These are phyloP conservation scores for Phyllotreta striolata DNA, from an alignment of 2,888 invertebrate species.

Conservation along the genomic window DNA sequence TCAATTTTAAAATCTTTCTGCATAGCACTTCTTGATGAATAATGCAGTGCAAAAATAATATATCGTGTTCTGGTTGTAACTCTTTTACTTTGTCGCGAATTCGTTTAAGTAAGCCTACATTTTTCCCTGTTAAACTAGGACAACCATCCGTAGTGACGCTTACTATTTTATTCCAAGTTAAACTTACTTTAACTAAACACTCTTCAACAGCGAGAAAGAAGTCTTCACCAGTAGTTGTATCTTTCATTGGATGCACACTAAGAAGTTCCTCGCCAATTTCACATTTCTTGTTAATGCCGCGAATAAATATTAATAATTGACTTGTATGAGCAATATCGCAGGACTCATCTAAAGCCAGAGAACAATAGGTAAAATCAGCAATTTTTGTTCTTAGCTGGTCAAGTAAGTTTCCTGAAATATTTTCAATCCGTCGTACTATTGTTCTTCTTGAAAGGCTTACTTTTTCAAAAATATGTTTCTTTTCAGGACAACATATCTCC, in stretches of 20 bases:
- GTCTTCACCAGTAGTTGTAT: slow-evolving; percentile 5
- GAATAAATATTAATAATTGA: slow-evolving; percentile 4
- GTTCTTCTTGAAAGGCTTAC: slow-evolving; percentile 8
- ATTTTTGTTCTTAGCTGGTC: too few relatives aligned
- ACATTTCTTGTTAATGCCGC: slow-evolving; percentile 4
- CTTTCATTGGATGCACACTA: slow-evolving; percentile 7
- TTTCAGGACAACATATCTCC: neutral
- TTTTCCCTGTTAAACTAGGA: slow-evolving; percentile 4
- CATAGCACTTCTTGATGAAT: slow-evolving; percentile 10
- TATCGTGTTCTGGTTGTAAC: slow-evolving; percentile 5
- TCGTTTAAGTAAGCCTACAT: slow-evolving; percentile 6
- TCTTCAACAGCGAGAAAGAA: neutral
- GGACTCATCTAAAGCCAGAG: slow-evolving; percentile 5
- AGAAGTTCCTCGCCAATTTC: slow-evolving; percentile 12
- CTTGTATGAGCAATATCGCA: slow-evolving; percentile 1
- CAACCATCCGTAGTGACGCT: slow-evolving; percentile 1
- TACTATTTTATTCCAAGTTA: neutral
- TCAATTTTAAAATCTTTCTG: slow-evolving; percentile 9
- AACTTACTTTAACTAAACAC: neutral
- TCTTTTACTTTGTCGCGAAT: too few relatives aligned
- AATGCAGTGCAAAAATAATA: slow-evolving; percentile 5
- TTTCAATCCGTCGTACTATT: too few relatives aligned
- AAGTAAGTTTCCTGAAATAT: too few relatives aligned
- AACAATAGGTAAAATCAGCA: too few relatives aligned
- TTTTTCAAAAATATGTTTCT: neutral